phyloP scores from a whole-genome alignment of 2,797 vertebrate species.

The Sebastes wilsoni region DNA sequence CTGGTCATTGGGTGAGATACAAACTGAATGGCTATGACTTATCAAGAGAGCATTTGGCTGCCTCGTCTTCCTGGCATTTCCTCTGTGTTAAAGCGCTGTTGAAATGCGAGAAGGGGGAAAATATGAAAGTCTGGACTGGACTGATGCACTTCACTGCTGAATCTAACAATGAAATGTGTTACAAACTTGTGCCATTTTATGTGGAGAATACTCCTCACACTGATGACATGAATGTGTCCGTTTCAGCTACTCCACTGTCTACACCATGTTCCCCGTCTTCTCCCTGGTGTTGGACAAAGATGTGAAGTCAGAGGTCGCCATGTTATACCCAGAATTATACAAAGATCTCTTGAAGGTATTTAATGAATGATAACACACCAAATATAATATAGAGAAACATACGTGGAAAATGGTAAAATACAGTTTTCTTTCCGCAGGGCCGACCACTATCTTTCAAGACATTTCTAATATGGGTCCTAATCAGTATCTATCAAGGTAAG shows the following conservation, averaged over 20 bases:
- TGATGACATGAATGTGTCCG: background rate
- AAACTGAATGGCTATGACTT: constrained; percentile 67
- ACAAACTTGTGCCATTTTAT: constrained; percentile 20
- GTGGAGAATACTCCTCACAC: background rate
- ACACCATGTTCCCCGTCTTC: constrained; percentile 99
- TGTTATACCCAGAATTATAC: constrained; percentile 98
- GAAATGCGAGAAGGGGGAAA: constrained; percentile 55
- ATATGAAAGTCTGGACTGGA: constrained; percentile 47
- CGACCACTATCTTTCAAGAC: constrained; percentile 97
- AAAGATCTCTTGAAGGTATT: constrained; percentile 98
- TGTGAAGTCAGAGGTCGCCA: constrained; percentile 97
- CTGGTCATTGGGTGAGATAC: constrained; percentile 93
- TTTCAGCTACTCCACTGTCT: constrained; percentile 94
- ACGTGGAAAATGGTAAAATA: background rate
- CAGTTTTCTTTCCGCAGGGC: constrained; percentile 82
- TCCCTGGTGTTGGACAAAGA: constrained; percentile 98
- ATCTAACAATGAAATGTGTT: constrained; percentile 22
- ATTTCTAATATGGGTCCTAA: constrained; percentile 97
- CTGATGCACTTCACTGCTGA: constrained; percentile 36
- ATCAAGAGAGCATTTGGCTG: constrained; percentile 70
- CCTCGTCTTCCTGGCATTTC: constrained; percentile 70
- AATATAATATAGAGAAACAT: background rate
- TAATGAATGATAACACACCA: background rate
- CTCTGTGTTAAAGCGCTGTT: constrained; percentile 65
- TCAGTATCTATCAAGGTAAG: constrained; percentile 99